A percentile compares a stretch with the other conserved stretches of the same genome.
These are phyloP conservation scores for Nasonovia ribisnigri DNA, from an alignment of 2,888 invertebrate genomes.

Conservation along the genomic window DNA sequence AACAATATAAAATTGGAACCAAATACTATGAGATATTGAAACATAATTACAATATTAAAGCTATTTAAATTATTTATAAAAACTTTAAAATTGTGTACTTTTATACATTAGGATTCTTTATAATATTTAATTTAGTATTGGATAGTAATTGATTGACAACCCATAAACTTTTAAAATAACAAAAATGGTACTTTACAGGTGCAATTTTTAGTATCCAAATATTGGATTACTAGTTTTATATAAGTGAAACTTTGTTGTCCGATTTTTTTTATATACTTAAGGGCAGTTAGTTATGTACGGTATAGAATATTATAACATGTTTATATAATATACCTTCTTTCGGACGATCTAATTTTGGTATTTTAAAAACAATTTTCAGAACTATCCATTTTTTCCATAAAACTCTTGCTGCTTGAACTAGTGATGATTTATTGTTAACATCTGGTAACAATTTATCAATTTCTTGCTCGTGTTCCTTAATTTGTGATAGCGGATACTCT, in stretches of 20 bases:
- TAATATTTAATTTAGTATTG: not conserved
- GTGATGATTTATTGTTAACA: not conserved
- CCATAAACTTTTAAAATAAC: not conserved
- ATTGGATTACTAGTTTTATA: not conserved
- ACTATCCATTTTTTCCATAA: conserved; percentile 62
- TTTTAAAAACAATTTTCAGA: conserved; percentile 52
- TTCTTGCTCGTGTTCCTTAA: not conserved
- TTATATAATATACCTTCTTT: conserved; percentile 31
- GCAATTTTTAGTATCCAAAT: too few species aligned
- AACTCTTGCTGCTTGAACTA: conserved; percentile 35
- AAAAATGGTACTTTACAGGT: not conserved
- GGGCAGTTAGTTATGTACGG: not conserved
- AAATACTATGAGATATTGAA: not conserved
- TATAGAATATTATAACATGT: not conserved
- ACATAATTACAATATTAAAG: not conserved
- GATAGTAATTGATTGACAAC: not conserved
- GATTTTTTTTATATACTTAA: not conserved
- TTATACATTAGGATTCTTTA: not conserved
- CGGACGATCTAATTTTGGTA: conserved; percentile 48
- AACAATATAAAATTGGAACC: not conserved
- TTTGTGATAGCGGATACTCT: conserved; percentile 9
- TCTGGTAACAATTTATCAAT: conserved; percentile 55
- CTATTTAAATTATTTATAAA: too few species aligned
- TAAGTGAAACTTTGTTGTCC: not conserved
- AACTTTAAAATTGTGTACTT: too few species aligned